phyloP scores from a whole-genome alignment of 2,888 invertebrate genomes.

The Philopedon plagiatum region DNA sequence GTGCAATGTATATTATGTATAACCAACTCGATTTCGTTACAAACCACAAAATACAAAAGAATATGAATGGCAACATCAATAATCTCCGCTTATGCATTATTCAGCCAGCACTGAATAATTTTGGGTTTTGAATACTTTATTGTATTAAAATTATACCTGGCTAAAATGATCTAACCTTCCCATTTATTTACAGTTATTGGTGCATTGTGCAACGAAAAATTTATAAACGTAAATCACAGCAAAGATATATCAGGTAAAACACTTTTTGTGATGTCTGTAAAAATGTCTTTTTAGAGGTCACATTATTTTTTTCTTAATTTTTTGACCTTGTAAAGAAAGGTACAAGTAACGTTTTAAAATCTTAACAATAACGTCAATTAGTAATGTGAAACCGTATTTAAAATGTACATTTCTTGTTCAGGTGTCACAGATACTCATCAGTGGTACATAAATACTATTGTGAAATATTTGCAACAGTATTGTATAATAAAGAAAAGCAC shows the following conservation, averaged over 20 bases:
- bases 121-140: slow-evolving; percentile 8
- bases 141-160: not conserved
- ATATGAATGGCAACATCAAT: not conserved
- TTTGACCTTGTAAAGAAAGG: not conserved
- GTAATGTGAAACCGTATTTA: too few relatives aligned
- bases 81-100: not conserved
- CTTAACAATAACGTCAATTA: too few relatives aligned
- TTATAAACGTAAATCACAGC: not conserved
- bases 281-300: not conserved
- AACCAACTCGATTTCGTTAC: too few relatives aligned
- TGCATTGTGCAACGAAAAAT: slow-evolving; percentile 2
- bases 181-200: slow-evolving; percentile 2
- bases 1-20: too few relatives aligned
- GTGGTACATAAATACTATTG: too few relatives aligned
- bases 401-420: too few relatives aligned
- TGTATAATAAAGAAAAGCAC: too few relatives aligned
- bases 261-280: not conserved
- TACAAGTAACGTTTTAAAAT: not conserved
- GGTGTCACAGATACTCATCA: too few relatives aligned
- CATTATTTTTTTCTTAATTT: not conserved
- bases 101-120: not conserved
- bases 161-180: slow-evolving; percentile 7
- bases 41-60: not conserved
- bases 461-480: too few relatives aligned
- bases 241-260: not conserved